A percentile compares a stretch with the other conserved stretches of the same genome.
phyloP scores from a whole-genome alignment of 2,797 vertebrate genomes.

The Diplodus sargus region DNA sequence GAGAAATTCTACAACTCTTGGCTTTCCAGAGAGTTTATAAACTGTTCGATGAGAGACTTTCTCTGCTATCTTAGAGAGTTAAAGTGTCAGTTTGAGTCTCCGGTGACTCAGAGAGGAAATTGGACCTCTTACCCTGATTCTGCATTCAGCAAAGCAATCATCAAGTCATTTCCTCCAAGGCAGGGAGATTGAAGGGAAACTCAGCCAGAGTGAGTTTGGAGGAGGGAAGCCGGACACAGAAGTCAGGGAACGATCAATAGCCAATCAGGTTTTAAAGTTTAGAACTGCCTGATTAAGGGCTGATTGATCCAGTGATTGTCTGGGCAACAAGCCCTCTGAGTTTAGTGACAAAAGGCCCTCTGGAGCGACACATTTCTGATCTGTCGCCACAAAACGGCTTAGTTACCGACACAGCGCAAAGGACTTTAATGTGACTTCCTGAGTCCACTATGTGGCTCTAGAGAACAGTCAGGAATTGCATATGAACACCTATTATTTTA shows the following conservation, averaged over 20 bases:
- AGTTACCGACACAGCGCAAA: too few species aligned
- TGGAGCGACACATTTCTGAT: too few species aligned
- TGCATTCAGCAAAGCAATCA: slow-evolving; percentile 43
- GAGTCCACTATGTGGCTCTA: too few species aligned
- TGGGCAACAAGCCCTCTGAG: neutral
- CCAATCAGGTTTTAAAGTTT: slow-evolving; percentile 12
- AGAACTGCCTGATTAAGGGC: neutral
- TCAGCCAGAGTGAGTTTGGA: slow-evolving; percentile 12
- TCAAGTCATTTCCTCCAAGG: slow-evolving; percentile 42
- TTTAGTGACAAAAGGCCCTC: neutral
- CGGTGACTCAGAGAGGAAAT: slow-evolving; percentile 36
- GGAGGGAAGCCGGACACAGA: slow-evolving; percentile 10
- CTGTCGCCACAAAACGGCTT: too few species aligned
- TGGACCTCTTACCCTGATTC: slow-evolving; percentile 40
- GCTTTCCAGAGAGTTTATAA: neutral
- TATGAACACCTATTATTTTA: too few species aligned
- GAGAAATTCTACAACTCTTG: neutral
- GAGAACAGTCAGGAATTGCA: too few species aligned
- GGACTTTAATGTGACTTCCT: too few species aligned
- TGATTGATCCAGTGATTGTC: neutral
- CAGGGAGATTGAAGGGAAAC: slow-evolving; percentile 9
- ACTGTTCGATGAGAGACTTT: neutral
- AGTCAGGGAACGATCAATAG: slow-evolving; percentile 9
- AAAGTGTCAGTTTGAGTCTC: slow-evolving; percentile 15
- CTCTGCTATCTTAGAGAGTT: neutral